Evolutionary conservation across 2,888 invertebrate genomes (phyloP).

Genomic region (Stenotaenia linearis): DNA sequence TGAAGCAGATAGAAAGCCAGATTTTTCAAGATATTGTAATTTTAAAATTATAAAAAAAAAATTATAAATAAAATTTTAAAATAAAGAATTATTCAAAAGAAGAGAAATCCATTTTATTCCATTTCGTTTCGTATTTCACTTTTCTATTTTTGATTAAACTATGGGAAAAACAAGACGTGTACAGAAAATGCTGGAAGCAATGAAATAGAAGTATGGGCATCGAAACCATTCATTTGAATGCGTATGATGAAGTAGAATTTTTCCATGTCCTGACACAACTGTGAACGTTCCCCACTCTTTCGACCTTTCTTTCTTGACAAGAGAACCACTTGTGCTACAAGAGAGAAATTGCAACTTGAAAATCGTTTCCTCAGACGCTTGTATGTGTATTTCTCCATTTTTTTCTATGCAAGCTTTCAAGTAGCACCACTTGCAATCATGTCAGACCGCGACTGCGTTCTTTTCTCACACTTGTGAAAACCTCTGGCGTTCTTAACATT

Average conservation of each 20-base stretch:
- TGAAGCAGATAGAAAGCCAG: neutral
- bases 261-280: neutral
- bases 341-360: neutral
- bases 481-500: neutral
- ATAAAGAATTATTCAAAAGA: neutral
- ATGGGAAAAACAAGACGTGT: neutral
- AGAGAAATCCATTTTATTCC: neutral
- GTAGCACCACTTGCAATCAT: neutral
- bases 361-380: neutral
- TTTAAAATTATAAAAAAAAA: neutral
- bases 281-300: neutral
- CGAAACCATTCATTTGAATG: neutral
- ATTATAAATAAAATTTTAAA: neutral
- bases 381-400: neutral
- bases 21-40: neutral
- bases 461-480: neutral
- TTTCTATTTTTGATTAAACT: neutral
- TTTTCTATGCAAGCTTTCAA: neutral
- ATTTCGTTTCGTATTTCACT: neutral
- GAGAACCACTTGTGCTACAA: neutral
- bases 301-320: neutral
- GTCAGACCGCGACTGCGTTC: neutral
- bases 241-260: neutral
- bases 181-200: neutral
- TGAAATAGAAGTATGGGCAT: neutral